A percentile compares a stretch with the other conserved stretches of the same genome.
Conservation (phyloP, 2,113 vertebrate genomes). For the Oncorhynchus keta region DNA sequence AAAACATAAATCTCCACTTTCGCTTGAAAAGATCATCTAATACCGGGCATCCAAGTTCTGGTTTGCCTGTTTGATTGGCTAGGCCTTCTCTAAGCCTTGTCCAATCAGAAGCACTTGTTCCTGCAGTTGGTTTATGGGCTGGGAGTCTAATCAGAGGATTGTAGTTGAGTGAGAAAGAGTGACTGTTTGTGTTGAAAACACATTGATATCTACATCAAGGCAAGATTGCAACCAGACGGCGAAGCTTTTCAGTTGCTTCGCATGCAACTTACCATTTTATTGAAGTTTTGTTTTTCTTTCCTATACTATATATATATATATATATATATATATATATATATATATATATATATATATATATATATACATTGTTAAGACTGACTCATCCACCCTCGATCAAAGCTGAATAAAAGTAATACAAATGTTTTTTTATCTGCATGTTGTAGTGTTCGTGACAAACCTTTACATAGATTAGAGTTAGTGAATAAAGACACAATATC, state of each 20-base stretch:
- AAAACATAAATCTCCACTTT: slow-evolving; percentile 10
- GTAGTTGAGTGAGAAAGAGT: slow-evolving; percentile 39
- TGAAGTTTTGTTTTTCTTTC: slow-evolving; percentile 74
- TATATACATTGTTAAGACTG: slow-evolving; percentile 71
- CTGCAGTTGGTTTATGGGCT: slow-evolving; percentile 55
- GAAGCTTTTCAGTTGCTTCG: slow-evolving; percentile 84
- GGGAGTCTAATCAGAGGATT: slow-evolving; percentile 49
- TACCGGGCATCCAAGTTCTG: slow-evolving; percentile 56
- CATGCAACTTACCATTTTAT: slow-evolving; percentile 78
- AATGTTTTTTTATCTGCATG: slow-evolving; percentile 82
- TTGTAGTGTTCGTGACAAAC: slow-evolving; percentile 98
- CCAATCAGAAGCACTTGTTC: slow-evolving; percentile 66
- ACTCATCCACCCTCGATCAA: slow-evolving; percentile 79
- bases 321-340: too few species aligned
- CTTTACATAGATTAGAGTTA: slow-evolving; percentile 99
- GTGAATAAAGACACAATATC: slow-evolving; percentile 92
- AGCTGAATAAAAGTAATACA: slow-evolving; percentile 76
- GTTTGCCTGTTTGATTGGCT: slow-evolving; percentile 76
- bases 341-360: too few species aligned
- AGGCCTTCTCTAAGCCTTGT: slow-evolving; percentile 42
- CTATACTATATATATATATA: slow-evolving; percentile 74
- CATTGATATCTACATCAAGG: slow-evolving; percentile 75
- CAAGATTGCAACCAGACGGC: slow-evolving; percentile 83
- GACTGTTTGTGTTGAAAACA: slow-evolving; percentile 36
- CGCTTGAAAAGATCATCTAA: slow-evolving; percentile 62